These are phyloP conservation scores for Brachionichthys hirsutus DNA, from an alignment of 2,113 vertebrate species.

Conservation along the genomic window DNA sequence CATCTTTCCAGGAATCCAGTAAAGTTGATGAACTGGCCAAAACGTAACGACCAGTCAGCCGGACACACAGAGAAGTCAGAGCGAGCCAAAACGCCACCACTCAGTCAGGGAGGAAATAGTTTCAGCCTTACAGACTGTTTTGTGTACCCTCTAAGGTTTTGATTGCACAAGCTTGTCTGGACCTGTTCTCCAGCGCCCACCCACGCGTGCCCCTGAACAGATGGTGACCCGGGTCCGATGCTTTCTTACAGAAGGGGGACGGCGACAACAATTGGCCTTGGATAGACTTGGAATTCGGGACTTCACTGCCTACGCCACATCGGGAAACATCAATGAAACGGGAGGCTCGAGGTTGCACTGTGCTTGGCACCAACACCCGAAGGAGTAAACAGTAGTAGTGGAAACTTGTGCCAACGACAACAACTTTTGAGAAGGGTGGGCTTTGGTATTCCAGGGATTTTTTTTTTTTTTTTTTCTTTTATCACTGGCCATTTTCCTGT, in stretches of 20 bases:
- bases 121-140: conserved; percentile 44
- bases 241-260: not conserved
- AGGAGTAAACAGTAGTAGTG: conserved; percentile 64
- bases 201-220: conserved; percentile 8
- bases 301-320: conserved; percentile 19
- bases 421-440: conserved; percentile 76
- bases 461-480: conserved; percentile 84
- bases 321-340: conserved; percentile 25
- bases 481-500: conserved; percentile 81
- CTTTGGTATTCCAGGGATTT: conserved; percentile 78
- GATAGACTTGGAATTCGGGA: conserved; percentile 5
- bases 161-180: conserved; percentile 11
- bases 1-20: conserved; percentile 34
- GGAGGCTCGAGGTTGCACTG: conserved; percentile 2
- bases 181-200: conserved; percentile 22
- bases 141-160: conserved; percentile 44
- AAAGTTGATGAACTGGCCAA: conserved; percentile 39
- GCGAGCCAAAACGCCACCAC: conserved; percentile 22
- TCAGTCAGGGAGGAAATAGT: conserved; percentile 57
- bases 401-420: conserved; percentile 76
- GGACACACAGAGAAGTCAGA: conserved; percentile 9
- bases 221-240: conserved; percentile 1
- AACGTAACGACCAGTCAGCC: conserved; percentile 33
- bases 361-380: conserved; percentile 36
- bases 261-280: not conserved